Evolutionary conservation across 2,888 invertebrate genomes (phyloP), one percentile per base, ranked within the genome.

Genomic region (Strigamia crassipes): DNA sequence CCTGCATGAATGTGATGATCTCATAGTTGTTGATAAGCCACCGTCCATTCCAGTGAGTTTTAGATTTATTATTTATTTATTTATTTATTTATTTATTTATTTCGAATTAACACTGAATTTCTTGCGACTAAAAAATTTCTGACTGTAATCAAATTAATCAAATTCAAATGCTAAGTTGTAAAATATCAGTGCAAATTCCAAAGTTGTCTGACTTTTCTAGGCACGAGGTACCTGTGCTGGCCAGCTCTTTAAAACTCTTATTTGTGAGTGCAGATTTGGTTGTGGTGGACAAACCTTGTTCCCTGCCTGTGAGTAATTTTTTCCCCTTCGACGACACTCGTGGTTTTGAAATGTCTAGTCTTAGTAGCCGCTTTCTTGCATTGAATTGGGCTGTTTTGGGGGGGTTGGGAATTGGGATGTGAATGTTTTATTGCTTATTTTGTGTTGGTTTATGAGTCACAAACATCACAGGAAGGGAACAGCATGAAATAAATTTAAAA

Each of bases 21-120:
- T 99, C 91, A 94, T 99, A 91, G 99, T 99, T 91, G 96, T 99
- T 91, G 96, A 99, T 93, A 99, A 99, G 93, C 98, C 99, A 89
- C 95, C 97, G 90, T 98, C 98, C 90, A 96, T 99, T 91, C 99
- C 98, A 90, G 96, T 97, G 95, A 96, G 84, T 83, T 27, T 8
- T 23, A 9, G 38, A 18, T 18, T 51, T 31, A 27, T 78, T 66
- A 23, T 15, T 66, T 9, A 13, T 66, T 23, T 15, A 23, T 41
- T 34, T 31, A n/a, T 18, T 23, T 4, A 78, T 78, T 78, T 12
- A 13, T 0, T 10, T 78, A n/a, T 41, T 73, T 23, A 81, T 21
- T 15, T 21, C 38, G 38, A 38, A 34, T 34, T 34, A 34, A 34
- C 34, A 3, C 4, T n/a, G 3, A 34, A 5, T 38, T 38, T 38